These are phyloP conservation scores for Amphiprion clarkii DNA, from an alignment of 2,797 vertebrate species.

Conservation along the genomic window DNA sequence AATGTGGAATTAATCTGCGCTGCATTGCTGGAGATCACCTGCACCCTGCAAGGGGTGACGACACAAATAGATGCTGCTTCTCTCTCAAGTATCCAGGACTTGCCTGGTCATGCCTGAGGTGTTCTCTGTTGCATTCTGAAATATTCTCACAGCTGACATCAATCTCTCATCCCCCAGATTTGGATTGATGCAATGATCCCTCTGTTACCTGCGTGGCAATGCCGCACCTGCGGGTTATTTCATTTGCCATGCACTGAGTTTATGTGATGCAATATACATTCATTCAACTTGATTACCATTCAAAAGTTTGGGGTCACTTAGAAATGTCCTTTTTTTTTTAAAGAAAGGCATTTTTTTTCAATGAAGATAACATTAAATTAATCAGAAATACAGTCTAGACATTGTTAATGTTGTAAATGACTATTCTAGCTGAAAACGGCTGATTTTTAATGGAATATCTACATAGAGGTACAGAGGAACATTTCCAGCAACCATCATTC, in stretches of 20 bases:
- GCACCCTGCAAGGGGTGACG: not conserved
- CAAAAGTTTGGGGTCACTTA: too few relatives aligned
- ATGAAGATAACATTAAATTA: too few relatives aligned
- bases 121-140: conserved; percentile 28
- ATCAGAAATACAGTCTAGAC: too few relatives aligned
- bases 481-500: too few relatives aligned
- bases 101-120: conserved; percentile 1
- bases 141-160: conserved; percentile 44
- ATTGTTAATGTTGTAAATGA: too few relatives aligned
- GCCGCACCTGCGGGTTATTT: conserved; percentile 15
- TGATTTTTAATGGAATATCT: too few relatives aligned
- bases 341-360: too few relatives aligned
- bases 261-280: conserved; percentile 16
- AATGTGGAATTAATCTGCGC: conserved; percentile 11
- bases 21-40: not conserved
- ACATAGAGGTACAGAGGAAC: too few relatives aligned
- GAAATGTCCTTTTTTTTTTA: too few relatives aligned
- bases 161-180: conserved; percentile 36
- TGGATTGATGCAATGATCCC: conserved; percentile 44
- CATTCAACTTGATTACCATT: too few relatives aligned
- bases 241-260: conserved; percentile 27
- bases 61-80: not conserved
- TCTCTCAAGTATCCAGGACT: conserved; percentile 8
- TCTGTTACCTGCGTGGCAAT: conserved; percentile 14
- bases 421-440: too few relatives aligned